Percentiles rank a stretch among this genome's conserved stretches.
phyloP scores from a whole-genome alignment of 2,113 vertebrate species.

The Scatophagus argus region DNA sequence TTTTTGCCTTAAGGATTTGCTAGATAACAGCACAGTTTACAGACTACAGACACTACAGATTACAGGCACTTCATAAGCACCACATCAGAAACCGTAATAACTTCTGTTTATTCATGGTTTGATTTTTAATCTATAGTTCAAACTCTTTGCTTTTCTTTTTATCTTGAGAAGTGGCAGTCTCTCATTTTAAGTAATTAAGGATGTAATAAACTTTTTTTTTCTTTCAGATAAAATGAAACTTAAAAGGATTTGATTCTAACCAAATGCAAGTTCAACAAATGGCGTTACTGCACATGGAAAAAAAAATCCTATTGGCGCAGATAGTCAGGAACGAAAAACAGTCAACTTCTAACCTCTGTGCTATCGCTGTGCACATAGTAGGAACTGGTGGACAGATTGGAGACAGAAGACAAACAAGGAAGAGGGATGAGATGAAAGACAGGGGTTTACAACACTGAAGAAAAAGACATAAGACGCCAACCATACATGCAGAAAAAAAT shows the following conservation, averaged over 20 bases:
- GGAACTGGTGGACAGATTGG: conserved; percentile 10
- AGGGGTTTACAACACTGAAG: background rate
- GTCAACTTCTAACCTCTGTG: conserved; percentile 14
- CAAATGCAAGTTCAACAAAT: background rate
- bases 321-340: background rate
- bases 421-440: conserved; percentile 21
- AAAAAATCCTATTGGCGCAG: background rate
- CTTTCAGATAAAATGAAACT: background rate
- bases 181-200: background rate
- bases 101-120: background rate
- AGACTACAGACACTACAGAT: background rate
- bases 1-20: background rate
- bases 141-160: background rate
- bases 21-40: background rate
- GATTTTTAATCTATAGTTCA: background rate
- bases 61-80: conserved; percentile 10
- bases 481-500: background rate
- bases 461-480: background rate
- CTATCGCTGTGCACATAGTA: background rate
- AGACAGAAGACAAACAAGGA: conserved; percentile 16
- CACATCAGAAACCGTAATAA: conserved; percentile 7
- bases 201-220: background rate
- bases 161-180: background rate
- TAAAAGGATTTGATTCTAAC: background rate
- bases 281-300: background rate